Conservation (phyloP, 2,113 vertebrate species). For the Notothenia coriiceps region DNA sequence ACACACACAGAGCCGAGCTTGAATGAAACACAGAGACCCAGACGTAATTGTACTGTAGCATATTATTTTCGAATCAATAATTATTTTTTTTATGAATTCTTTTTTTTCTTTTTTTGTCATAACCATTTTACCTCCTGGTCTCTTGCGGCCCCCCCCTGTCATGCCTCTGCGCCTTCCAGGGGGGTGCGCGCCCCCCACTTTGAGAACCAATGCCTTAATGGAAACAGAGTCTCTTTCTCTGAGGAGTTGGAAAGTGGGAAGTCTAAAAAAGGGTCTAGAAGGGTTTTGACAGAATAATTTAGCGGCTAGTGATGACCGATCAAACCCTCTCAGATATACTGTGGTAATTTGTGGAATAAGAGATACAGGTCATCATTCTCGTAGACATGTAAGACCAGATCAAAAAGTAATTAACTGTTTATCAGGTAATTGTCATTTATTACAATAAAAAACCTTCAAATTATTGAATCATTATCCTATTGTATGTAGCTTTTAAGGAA, state of each 20-base stretch:
- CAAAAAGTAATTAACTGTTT: constrained; percentile 16
- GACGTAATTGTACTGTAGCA: too few relatives aligned
- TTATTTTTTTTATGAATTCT: too few relatives aligned
- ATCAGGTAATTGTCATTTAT: not conserved
- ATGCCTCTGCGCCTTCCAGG: too few relatives aligned
- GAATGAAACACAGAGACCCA: too few relatives aligned
- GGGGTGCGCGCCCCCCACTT: too few relatives aligned
- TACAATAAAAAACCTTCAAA: not conserved
- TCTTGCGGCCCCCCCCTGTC: too few relatives aligned
- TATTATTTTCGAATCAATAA: too few relatives aligned
- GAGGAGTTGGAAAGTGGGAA: not conserved
- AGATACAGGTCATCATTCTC: not conserved
- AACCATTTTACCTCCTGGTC: too few relatives aligned
- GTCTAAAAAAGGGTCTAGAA: constrained; percentile 2
- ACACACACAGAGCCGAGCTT: too few relatives aligned
- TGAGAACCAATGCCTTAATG: too few relatives aligned
- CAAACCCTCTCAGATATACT: constrained; percentile 6
- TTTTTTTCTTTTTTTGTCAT: too few relatives aligned
- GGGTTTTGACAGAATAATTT: constrained; percentile 3
- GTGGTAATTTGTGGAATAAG: constrained; percentile 13
- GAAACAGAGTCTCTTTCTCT: not conserved
- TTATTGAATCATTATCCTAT: not conserved
- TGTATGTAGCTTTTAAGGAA: not conserved
- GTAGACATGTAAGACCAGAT: constrained; percentile 5
- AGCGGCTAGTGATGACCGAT: not conserved